Evolutionary conservation across 1,140 invertebrate species (phyloP), one percentile per base, ranked within the genome.

Genomic region (Macrobrachium rosenbergii): DNA sequence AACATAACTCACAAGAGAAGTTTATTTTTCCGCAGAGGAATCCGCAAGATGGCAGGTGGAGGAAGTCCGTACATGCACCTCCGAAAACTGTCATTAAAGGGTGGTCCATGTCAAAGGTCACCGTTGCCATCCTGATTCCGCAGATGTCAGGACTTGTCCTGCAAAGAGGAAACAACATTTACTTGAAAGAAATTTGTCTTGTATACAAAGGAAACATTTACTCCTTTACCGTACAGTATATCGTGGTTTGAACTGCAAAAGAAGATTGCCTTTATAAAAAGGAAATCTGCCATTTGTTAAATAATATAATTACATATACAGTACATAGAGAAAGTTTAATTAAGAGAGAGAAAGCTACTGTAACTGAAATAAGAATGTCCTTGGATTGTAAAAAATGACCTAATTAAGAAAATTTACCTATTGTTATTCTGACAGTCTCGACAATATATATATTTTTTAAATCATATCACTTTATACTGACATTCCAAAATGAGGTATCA

Each of bases 1-100:
- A 10, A 6, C 59, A 14, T 43, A 17, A 90, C 90, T 90, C 79
- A 91, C 91, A 91, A 19, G 90, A 85, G 62, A 91, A 91, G 58
- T 89, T 88, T 17, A 90, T 81, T 62, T 89, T 88, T 52, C 91
- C 91, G 81, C 91, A 91, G 69, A 91, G 86, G 84, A 91, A 91
- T 12, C 91, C 91, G 45, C 91, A 91, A n/a, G 91, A 91, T 0
- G 91, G 91, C 58, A 90, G 85, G 75, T 92, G 92, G 43, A 92
- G 91, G 86, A 91, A 92, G 82, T 92, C 92, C 8, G 91, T 90
- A 84, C 91, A 92, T 28, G 92, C 92, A 0, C 91, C 91, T 11
- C 92, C 92, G 78, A 92, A 91, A 3, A 90, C 83, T 0, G 92
- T 92, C 12, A 87, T 79, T 5, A 91, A 63, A 5, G 91, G 81